These are phyloP conservation scores for honey bee (Apis mellifera) DNA, from an alignment of 1,140 invertebrate genomes.

Conservation along the genomic window Amel_HAv3.1 CM009942.2:3647501-3648000, in stretches of 20 bases:
- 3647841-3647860: no score
- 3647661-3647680: conserved; percentile 3
- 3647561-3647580: not conserved
- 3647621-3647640: not conserved
- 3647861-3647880: no score
- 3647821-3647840: no score
- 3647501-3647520: not conserved
- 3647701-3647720: not conserved
- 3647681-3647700: not conserved
- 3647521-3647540: not conserved
- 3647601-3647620: not conserved
- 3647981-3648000: no score
- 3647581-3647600: not conserved
- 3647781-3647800: no score
- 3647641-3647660: not conserved
- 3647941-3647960: no score
- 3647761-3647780: not conserved
- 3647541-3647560: not conserved
- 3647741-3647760: not conserved
- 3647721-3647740: not conserved
- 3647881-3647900: no score
- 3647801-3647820: no score
- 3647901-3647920: no score
- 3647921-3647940: no score
- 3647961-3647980: no score